Evolutionary conservation across 2,113 vertebrate genomes (phyloP).

Genomic region (Stomatorhinus ivindoensis): DNA sequence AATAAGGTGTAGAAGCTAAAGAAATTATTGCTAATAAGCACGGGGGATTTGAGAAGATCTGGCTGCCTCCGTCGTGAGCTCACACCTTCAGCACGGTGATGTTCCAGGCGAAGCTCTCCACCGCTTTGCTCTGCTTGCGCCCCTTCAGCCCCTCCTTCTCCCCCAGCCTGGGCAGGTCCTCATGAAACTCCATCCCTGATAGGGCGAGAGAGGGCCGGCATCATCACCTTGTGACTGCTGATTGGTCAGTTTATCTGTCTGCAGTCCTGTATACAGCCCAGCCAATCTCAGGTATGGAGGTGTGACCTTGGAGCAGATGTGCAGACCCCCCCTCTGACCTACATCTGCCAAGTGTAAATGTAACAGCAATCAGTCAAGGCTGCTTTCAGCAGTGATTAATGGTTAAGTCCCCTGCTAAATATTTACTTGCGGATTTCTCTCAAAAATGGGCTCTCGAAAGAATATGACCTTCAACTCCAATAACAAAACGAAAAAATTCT

Average conservation of each 20-base stretch:
- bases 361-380: not conserved
- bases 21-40: not conserved
- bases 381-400: not conserved
- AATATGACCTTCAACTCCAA: not conserved
- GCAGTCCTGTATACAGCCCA: not conserved
- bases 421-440: not conserved
- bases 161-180: conserved; percentile 71
- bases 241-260: not conserved
- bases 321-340: not conserved
- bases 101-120: conserved; percentile 89
- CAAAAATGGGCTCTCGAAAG: not conserved
- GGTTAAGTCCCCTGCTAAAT: not conserved
- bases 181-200: conserved; percentile 80
- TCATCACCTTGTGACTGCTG: not conserved
- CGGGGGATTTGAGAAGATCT: not conserved
- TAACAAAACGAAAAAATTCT: not conserved
- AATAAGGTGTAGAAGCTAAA: not conserved
- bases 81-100: conserved; percentile 69
- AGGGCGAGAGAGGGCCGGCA: not conserved
- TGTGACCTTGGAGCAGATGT: not conserved
- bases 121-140: conserved; percentile 71
- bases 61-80: not conserved
- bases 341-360: not conserved
- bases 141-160: conserved; percentile 81
- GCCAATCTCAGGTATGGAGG: not conserved